These are phyloP conservation scores for Megaceryle alcyon DNA, from an alignment of 2,797 vertebrate species.

Conservation along the genomic window DNA sequence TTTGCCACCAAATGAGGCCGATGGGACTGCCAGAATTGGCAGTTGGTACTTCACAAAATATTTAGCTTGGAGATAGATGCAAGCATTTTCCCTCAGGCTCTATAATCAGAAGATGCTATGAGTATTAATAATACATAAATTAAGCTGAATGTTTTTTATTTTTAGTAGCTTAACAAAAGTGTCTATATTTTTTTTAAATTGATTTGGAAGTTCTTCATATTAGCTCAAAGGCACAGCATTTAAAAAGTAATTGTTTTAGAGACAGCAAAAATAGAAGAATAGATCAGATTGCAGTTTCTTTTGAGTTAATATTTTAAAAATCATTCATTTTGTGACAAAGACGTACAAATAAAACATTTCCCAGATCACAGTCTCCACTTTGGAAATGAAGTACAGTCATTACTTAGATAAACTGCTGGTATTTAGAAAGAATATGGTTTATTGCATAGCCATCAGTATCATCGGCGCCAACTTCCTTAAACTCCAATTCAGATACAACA, in stretches of 20 bases:
- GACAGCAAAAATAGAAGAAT: neutral
- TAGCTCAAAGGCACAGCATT: neutral
- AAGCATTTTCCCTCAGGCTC: neutral
- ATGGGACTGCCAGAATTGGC: conserved; percentile 16
- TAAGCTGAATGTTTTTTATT: neutral
- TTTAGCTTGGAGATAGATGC: neutral
- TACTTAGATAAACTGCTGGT: neutral
- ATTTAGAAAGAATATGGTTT: neutral
- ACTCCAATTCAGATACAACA: neutral
- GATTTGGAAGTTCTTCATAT: neutral
- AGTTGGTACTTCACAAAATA: conserved; percentile 7
- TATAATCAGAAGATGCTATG: neutral
- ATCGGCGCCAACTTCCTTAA: neutral
- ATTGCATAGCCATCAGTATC: neutral
- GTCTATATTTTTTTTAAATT: neutral
- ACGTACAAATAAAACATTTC: neutral
- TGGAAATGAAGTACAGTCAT: neutral
- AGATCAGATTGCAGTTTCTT: neutral
- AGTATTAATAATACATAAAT: neutral
- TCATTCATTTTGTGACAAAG: neutral
- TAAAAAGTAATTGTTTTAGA: neutral
- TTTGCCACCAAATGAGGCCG: conserved; percentile 36
- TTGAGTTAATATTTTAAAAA: neutral
- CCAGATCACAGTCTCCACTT: neutral
- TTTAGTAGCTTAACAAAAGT: neutral